These are phyloP conservation scores for Flexamia atlantica DNA, from an alignment of 2,888 invertebrate species.

Conservation along the genomic window DNA sequence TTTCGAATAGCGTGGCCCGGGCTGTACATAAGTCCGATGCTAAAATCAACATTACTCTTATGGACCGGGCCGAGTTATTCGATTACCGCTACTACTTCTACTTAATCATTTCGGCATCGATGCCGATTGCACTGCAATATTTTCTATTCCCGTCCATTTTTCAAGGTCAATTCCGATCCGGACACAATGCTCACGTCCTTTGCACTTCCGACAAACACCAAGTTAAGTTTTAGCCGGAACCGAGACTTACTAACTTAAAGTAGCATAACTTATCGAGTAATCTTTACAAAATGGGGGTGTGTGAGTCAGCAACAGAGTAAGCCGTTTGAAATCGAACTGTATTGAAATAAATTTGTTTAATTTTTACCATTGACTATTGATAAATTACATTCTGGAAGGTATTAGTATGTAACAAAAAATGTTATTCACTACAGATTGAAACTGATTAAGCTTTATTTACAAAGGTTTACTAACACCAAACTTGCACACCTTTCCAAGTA, in stretches of 20 bases:
- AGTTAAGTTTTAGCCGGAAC: background rate
- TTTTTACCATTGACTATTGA: too few relatives aligned
- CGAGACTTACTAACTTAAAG: background rate
- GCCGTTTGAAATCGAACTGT: too few relatives aligned
- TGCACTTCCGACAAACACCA: constrained; percentile 39
- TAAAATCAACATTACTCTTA: too few relatives aligned
- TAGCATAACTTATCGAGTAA: background rate
- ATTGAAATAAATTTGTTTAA: too few relatives aligned
- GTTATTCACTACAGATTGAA: too few relatives aligned
- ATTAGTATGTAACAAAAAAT: too few relatives aligned
- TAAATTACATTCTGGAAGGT: too few relatives aligned
- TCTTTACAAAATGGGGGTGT: background rate
- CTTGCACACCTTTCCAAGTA: background rate
- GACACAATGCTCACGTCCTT: background rate
- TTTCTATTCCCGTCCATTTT: constrained; percentile 32
- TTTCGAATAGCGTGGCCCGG: too few relatives aligned
- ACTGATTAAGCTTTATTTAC: too few relatives aligned
- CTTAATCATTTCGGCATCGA: background rate
- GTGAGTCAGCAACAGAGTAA: background rate
- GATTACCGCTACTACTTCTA: background rate
- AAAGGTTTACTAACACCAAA: too few relatives aligned
- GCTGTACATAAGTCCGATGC: too few relatives aligned
- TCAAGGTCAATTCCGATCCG: constrained; percentile 1
- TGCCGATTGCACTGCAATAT: constrained; percentile 17
- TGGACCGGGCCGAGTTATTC: background rate